Percentiles rank a stretch among this genome's conserved stretches.
Evolutionary conservation across 2,797 vertebrate genomes (phyloP).

Genomic region (Dermochelys coriacea): DNA sequence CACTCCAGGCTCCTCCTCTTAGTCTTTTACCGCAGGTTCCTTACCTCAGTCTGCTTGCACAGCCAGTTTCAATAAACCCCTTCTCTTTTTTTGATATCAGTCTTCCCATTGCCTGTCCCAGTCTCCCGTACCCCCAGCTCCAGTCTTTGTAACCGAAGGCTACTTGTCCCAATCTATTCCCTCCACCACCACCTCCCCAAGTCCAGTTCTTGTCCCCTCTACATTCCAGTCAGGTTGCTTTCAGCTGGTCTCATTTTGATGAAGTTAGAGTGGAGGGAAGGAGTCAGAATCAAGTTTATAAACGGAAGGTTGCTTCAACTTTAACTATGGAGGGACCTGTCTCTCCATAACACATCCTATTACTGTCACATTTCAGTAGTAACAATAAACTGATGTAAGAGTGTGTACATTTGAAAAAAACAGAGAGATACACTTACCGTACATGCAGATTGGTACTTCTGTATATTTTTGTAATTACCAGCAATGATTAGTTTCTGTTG

Average conservation of each 20-base stretch:
- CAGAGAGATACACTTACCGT: neutral
- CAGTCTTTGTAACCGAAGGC: neutral
- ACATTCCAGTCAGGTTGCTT: neutral
- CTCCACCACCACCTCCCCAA: neutral
- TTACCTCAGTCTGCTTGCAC: neutral
- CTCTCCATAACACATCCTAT: accelerated
- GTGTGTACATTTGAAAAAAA: neutral
- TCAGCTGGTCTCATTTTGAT: neutral
- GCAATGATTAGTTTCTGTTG: neutral
- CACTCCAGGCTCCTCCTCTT: neutral
- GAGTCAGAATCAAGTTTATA: neutral
- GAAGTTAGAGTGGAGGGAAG: neutral
- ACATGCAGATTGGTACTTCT: neutral
- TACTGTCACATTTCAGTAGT: neutral
- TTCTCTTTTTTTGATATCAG: neutral
- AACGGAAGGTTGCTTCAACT: neutral
- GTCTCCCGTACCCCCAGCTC: neutral
- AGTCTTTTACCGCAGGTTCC: neutral
- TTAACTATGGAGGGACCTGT: neutral
- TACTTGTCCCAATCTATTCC: neutral
- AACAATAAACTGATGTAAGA: accelerated
- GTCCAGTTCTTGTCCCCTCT: neutral
- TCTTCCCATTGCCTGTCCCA: neutral
- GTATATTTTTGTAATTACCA: slow-evolving; percentile 49
- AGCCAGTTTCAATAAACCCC: neutral